Percentiles rank a stretch among this genome's conserved stretches.
phyloP scores from a whole-genome alignment of 2,888 invertebrate genomes.

The Agrotis segetum region DNA sequence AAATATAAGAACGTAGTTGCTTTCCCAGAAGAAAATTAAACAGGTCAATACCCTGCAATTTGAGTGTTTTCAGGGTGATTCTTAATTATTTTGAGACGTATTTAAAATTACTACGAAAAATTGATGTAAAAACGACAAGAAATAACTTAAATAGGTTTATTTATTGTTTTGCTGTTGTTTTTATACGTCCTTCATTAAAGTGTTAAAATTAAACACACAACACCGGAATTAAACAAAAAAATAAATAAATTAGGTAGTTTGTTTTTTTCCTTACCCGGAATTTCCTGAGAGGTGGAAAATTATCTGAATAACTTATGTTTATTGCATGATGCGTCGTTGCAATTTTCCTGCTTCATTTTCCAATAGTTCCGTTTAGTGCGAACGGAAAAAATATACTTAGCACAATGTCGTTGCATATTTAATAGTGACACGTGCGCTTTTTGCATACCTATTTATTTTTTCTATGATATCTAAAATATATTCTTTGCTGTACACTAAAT shows the following conservation, averaged over 20 bases:
- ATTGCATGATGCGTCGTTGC: background rate
- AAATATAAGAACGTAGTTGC: background rate
- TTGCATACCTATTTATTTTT: slow-evolving; percentile 5
- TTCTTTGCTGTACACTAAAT: background rate
- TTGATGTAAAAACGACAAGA: too few species aligned
- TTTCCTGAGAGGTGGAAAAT: slow-evolving; percentile 41
- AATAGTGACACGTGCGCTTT: background rate
- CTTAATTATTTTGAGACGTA: background rate
- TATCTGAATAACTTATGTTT: slow-evolving; percentile 11
- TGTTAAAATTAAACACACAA: background rate
- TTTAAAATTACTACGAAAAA: background rate
- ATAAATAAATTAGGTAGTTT: background rate
- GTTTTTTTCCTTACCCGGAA: slow-evolving; percentile 23
- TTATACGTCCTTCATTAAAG: too few species aligned
- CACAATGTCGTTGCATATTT: background rate
- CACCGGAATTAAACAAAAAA: slow-evolving; percentile 15
- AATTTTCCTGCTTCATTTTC: slow-evolving; percentile 41
- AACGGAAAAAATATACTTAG: slow-evolving; percentile 21
- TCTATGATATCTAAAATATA: background rate
- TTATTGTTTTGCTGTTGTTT: too few species aligned
- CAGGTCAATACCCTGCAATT: slow-evolving; percentile 8
- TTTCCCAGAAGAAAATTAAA: background rate
- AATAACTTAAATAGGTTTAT: too few species aligned
- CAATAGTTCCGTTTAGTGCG: slow-evolving; percentile 21
- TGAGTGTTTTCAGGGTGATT: background rate